Evolutionary conservation across 2,888 invertebrate genomes (phyloP), one percentile per base, ranked within the genome.

Genomic region (Hemithea aestivaria): DNA sequence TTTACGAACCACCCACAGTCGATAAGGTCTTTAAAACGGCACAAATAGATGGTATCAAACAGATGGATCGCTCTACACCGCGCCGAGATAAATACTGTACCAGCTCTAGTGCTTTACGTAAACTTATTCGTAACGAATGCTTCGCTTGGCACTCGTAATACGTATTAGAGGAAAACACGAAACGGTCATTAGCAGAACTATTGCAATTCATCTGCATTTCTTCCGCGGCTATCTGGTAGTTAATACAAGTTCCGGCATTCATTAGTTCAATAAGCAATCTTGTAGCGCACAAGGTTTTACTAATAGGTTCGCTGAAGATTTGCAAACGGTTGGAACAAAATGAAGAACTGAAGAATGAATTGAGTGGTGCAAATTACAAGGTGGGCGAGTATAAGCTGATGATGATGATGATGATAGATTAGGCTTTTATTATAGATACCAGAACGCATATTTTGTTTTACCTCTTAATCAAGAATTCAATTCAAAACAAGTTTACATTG

Each of bases 11-110:
- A 48, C 53, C 58, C 54, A 48, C 54, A 51, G 57, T 52, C 62
- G 49, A 68, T 73, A 73, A 68, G 73, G 65, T 64, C 66, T 73
- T 73, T 69, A 75, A 73, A 68, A 16, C 16, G 66, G 64, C 64
- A 69, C 68, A 72, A 66, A 74, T 73, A 62, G 73, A 77, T 70
- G 63, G 51, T 74, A 76, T 77, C 74, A 67, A 59, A 59, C 61
- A 66, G 62, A 74, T 66, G 67, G 71, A 77, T 76, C 65, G 61
- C 57, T 52, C 50, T 49, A 55, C 52, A 47, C 46, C 43, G 48
- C 57, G 57, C 53, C 45, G 38, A 64, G 63, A 69, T 68, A 68
- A 66, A 73, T 66, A 53, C 57, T 56, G 62, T 66, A 62, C 64
- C 63, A 63, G 58, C 51, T 27, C 50, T 37, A 55, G 48, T 53